Base-by-base conservation (phyloP, 1,140 invertebrate species). In the Lepidotrigona ventralis region DNA sequence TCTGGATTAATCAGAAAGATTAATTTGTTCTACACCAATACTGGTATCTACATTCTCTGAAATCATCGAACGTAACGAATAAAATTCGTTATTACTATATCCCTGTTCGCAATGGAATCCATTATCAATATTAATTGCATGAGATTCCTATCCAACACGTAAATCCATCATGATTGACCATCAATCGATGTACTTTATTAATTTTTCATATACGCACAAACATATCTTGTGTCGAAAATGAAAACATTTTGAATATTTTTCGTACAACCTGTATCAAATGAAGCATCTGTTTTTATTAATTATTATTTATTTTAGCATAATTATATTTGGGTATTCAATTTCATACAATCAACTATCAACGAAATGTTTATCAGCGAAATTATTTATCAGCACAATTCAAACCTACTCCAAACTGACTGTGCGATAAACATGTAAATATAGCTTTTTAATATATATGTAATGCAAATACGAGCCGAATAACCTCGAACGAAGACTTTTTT, bases 381-480 rank as follows among this genome's bases (percentile, higher is more conserved):
- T 83, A 73, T 63, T 77, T 72, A 77, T 56, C 69, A 19, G 17
- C 39, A 14, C 11, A 78, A 72, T 26, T 79, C 26, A 70, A 76
- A 64, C 39, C 39, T 39, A 8, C 39, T 39, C 39, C 4, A 79
- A 79, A 81, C 72, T 46, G 64, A 56, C 54, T 29, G 53, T 69
- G 51, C 70, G 56, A 39, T 79, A 79, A 80, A 69, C 70, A 73
- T 39, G 74, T 77, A 76, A 83, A 82, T 39, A 78, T 33, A 71
- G 74, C 63, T 88, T 88, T 90, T 90, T 88, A 90, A 92, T 39
- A 39, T 39, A 39, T 39, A 91, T 77, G 89, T 86, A 89, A 90
- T 91, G 85, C 80, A 91, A 90, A 89, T 90, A 91, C 72, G 68
- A 88, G 81, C 82, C 82, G 83, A 88, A 73, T 86, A 86, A 56